These are phyloP conservation scores for Amiota communis DNA, from an alignment of 2,888 invertebrate species.

Conservation along the genomic window DNA sequence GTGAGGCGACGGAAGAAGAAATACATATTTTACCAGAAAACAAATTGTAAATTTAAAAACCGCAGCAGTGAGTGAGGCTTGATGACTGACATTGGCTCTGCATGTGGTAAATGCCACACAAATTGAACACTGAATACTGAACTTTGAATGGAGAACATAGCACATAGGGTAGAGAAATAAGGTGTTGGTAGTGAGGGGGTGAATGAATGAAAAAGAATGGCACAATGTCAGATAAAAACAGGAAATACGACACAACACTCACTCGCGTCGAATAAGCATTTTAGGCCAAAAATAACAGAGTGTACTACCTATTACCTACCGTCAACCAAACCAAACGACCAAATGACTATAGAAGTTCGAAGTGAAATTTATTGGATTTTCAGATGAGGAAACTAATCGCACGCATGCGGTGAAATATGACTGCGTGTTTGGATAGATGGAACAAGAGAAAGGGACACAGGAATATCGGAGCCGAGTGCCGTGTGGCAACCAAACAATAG, in stretches of 20 bases:
- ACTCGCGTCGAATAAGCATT: neutral
- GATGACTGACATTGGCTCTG: no score
- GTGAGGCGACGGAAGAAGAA: no score
- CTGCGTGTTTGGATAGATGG: neutral
- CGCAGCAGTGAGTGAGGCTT: neutral
- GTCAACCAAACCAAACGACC: neutral
- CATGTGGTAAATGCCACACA: neutral
- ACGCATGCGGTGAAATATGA: conserved; percentile 28
- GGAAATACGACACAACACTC: neutral
- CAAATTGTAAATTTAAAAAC: conserved; percentile 31
- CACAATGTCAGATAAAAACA: neutral
- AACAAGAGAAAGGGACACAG: neutral
- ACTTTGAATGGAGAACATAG: neutral
- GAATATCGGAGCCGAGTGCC: neutral
- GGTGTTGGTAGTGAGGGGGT: neutral
- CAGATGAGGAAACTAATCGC: conserved; percentile 29
- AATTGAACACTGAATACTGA: neutral
- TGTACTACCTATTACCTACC: neutral
- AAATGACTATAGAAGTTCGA: conserved; percentile 7
- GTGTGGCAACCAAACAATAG: neutral
- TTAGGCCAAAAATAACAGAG: conserved; percentile 1
- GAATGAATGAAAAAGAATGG: neutral
- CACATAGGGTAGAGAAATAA: neutral
- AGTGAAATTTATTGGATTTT: conserved; percentile 28
- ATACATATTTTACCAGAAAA: neutral